phyloP scores from a whole-genome alignment of 30 jellyfish, hydroid and myxozoan genomes.

The Pseudorhiza aurosa region DNA sequence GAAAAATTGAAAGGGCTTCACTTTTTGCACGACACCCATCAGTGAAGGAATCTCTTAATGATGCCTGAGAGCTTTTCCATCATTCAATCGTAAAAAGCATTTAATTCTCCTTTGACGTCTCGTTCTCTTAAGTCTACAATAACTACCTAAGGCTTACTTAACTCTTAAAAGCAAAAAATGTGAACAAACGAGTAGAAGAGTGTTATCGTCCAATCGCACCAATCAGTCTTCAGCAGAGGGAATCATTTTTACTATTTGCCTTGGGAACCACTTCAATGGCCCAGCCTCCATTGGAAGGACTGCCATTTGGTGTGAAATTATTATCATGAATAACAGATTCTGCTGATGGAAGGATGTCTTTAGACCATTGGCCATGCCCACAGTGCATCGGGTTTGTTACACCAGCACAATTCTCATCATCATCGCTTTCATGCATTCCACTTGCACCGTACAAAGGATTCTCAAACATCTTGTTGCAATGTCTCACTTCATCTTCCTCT shows the following conservation, averaged over 20 bases:
- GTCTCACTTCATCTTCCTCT: slow-evolving; percentile 60
- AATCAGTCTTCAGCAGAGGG: slow-evolving; percentile 5
- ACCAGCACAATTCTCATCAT: slow-evolving; percentile 12
- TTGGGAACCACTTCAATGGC: not conserved
- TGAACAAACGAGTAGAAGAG: too few species aligned
- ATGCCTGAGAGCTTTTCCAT: too few species aligned
- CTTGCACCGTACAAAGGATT: slow-evolving; percentile 36
- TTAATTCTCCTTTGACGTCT: too few species aligned
- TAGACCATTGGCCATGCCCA: not conserved
- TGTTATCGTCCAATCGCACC: not conserved
- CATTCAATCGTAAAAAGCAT: too few species aligned
- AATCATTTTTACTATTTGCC: not conserved
- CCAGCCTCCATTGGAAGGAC: not conserved
- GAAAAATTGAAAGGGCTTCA: too few species aligned
- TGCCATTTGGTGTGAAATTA: not conserved
- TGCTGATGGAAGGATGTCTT: not conserved
- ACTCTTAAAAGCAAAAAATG: not conserved
- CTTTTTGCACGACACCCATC: too few species aligned
- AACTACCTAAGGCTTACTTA: too few species aligned
- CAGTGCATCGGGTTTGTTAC: slow-evolving; percentile 9
- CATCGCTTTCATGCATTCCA: not conserved
- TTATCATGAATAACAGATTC: not conserved
- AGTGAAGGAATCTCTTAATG: too few species aligned
- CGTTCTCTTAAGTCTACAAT: not conserved
- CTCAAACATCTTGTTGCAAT: slow-evolving; percentile 10